A percentile compares a stretch with the other conserved stretches of the same genome.
Evolutionary conservation across 2,888 invertebrate species (phyloP).

Genomic region (Lingula anatina): DNA sequence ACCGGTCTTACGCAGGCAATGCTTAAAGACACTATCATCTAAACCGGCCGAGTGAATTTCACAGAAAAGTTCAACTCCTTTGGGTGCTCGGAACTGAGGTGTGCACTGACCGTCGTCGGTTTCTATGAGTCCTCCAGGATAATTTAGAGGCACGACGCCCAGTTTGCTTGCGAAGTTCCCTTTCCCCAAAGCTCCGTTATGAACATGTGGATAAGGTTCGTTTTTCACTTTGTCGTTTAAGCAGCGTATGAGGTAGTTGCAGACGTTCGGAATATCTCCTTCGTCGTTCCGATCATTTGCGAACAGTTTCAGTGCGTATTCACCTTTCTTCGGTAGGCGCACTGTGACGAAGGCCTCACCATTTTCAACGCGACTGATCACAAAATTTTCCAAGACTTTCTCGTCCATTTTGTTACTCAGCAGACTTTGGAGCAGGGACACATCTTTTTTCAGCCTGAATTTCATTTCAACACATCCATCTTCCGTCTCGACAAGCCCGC

Average conservation of each 20-base stretch:
- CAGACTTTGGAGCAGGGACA: constrained; percentile 1
- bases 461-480: constrained; percentile 33
- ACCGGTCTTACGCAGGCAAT: constrained; percentile 14
- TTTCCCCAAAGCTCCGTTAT: constrained; percentile 28
- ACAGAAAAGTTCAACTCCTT: constrained; percentile 34
- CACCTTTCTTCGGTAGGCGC: constrained; percentile 39
- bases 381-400: constrained; percentile 27
- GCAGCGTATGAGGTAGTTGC: constrained; percentile 43
- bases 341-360: constrained; percentile 35
- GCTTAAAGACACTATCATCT: constrained; percentile 19
- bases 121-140: constrained; percentile 22
- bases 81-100: constrained; percentile 27
- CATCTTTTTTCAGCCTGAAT: constrained; percentile 24
- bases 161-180: constrained; percentile 20
- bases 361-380: constrained; percentile 30
- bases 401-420: constrained; percentile 9
- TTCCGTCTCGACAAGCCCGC: constrained; percentile 26
- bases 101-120: constrained; percentile 25
- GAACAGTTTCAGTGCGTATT: constrained; percentile 40
- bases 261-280: constrained; percentile 39
- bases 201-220: constrained; percentile 35
- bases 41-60: constrained; percentile 36
- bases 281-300: constrained; percentile 33
- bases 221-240: constrained; percentile 21
- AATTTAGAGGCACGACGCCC: constrained; percentile 28